These are phyloP conservation scores for Oreonectes daqikongensis DNA, from an alignment of 2,797 vertebrate genomes.

Conservation along the genomic window DNA sequence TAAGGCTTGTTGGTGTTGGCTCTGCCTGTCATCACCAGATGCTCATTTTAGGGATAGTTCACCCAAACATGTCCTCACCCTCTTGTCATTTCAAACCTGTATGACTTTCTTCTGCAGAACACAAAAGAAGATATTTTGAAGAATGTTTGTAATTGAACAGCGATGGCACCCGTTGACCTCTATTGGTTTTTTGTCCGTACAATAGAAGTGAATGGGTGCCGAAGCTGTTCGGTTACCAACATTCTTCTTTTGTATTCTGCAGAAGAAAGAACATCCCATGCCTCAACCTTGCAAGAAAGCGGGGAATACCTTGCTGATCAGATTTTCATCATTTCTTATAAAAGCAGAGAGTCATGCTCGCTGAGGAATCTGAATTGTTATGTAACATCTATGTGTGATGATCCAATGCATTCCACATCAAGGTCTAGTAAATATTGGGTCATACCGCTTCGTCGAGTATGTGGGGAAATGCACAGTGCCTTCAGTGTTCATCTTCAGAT, in stretches of 20 bases:
- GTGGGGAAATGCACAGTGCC: constrained; percentile 37
- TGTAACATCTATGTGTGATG: constrained; percentile 40
- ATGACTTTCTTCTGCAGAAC: too few relatives aligned
- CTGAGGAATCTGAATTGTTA: constrained; percentile 35
- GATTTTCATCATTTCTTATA: constrained; percentile 19
- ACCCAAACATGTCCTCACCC: too few relatives aligned
- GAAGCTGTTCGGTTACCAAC: too few relatives aligned
- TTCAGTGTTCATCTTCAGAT: constrained; percentile 32
- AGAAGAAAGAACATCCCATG: not conserved
- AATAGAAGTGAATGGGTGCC: not conserved
- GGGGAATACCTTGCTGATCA: not conserved
- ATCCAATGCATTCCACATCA: constrained; percentile 52
- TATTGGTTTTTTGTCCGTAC: too few relatives aligned
- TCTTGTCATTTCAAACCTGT: too few relatives aligned
- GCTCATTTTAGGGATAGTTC: too few relatives aligned
- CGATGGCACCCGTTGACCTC: not conserved
- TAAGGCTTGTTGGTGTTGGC: constrained; percentile 16
- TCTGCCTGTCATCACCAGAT: not conserved
- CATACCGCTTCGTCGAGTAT: constrained; percentile 61
- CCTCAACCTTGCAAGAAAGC: constrained; percentile 7
- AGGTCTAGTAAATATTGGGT: constrained; percentile 65
- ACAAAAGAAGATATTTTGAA: not conserved
- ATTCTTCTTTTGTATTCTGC: too few relatives aligned
- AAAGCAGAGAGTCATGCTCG: constrained; percentile 7
- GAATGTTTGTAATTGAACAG: not conserved